Base-by-base conservation (phyloP, 2,797 vertebrate species). In the Triplophysa bombifrons region DNA sequence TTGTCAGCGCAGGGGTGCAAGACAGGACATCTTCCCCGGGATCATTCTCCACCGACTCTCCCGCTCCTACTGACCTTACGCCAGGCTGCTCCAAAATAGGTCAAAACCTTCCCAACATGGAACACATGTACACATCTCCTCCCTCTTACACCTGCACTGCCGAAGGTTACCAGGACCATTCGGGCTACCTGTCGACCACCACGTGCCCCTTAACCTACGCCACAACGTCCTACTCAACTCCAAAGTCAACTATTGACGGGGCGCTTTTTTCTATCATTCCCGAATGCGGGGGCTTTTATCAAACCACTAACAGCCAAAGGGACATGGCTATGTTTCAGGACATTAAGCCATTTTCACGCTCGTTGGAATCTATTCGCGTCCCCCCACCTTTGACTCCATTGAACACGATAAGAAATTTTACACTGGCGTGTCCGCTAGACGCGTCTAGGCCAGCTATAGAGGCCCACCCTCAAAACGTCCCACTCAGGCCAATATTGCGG, bases 371-470 rank as follows among this genome's bases (percentile, higher is more conserved):
- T 1, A 90, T 95, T 56, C 79, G 96, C 67, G 93, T 95, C 46
- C 94, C 95, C 0, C 97, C 96, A 1, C 95, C 96, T 14, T 94
- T 98, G 85, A 98, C 97, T 2, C 97, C 97, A 0, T 95, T 98
- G 44, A 97, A 95, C 90, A 98, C 96, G 84, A 98, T 98, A 86
- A 91, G 96, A 82, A 97, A 96, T 91, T 98, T 96, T 88, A 96
- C 95, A 13, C 89, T 96, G 67, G 93, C 92, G 0, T 95, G 93
- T 0, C 91, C 95, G 2, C 83, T 89, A 2, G 95, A 95, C 6
- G 88, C 91, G 17, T 85, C 92, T 6, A 85, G 91, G 83, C 88
- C 92, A 0, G 88, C 92, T 0, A 88, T 94, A 0, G 93, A 94
- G 44, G 93, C 93, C 71, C 87, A 87, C 80, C 95, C 95, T 19